Conservation (phyloP, 2,888 invertebrate species). For the Trachelus tabidus region DNA sequence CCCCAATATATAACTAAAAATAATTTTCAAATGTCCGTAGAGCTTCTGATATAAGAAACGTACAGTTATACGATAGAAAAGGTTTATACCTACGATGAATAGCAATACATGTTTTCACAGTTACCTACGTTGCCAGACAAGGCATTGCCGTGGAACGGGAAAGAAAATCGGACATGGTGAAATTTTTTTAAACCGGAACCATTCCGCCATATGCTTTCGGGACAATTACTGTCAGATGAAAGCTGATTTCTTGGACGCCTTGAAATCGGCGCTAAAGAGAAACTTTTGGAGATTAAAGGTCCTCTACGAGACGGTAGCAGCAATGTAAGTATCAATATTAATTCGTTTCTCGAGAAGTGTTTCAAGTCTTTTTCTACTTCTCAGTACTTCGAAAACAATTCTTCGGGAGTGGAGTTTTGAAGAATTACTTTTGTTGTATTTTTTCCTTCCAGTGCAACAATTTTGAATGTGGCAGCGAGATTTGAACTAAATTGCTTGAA, state of each 20-base stretch:
- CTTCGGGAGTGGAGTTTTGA: no score
- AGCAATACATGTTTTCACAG: conserved; percentile 1
- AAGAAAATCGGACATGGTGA: conserved; percentile 4
- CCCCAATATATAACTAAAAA: no score
- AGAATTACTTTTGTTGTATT: no score
- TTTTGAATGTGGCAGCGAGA: no score
- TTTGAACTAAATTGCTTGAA: no score
- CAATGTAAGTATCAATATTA: conserved; percentile 11
- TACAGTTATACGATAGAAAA: no score
- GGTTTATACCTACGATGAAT: no score
- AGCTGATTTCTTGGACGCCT: conserved; percentile 10
- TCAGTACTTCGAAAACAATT: no score
- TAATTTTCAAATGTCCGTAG: no score
- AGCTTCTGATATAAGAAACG: no score
- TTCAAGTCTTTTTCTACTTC: no score
- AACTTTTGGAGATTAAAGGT: conserved; percentile 14
- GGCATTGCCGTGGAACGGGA: conserved; percentile 4
- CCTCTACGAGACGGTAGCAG: conserved; percentile 14
- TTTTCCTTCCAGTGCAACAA: no score
- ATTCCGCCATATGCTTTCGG: conserved; percentile 7
- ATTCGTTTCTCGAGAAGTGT: background rate
- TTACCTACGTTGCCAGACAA: conserved; percentile 9
- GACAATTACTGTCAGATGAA: background rate
- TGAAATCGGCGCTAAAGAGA: conserved; percentile 8
- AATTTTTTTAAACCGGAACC: conserved; percentile 8